These are phyloP conservation scores for Orestias chungarensis DNA, from an alignment of 2,797 vertebrate genomes.

Conservation along the genomic window DNA sequence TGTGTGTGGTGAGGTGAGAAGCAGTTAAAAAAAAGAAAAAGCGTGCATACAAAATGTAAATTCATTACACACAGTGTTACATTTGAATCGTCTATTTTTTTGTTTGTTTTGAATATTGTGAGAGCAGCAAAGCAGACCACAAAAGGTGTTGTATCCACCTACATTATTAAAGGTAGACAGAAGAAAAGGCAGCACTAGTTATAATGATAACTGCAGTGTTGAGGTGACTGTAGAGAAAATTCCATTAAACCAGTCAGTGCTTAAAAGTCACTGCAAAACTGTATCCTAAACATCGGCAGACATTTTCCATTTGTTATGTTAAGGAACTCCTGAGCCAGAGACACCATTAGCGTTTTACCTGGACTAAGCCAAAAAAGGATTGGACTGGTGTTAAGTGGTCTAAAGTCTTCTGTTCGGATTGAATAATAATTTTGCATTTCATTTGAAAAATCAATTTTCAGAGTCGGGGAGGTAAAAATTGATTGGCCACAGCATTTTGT, in stretches of 20 bases:
- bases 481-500: background rate
- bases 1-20: slow-evolving; percentile 30
- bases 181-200: background rate
- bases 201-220: background rate
- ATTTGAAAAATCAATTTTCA: background rate
- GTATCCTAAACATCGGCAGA: background rate
- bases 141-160: background rate
- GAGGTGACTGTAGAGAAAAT: background rate
- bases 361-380: background rate
- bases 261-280: background rate
- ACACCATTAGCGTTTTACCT: background rate
- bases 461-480: background rate
- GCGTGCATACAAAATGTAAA: slow-evolving; percentile 19
- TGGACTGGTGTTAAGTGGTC: background rate
- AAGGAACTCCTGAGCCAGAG: background rate
- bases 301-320: background rate
- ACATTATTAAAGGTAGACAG: background rate
- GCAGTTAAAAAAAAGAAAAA: slow-evolving; percentile 8
- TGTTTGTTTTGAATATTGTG: background rate
- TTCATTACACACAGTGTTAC: background rate
- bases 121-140: background rate
- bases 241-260: background rate
- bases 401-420: background rate
- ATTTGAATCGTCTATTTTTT: background rate
- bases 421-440: background rate